Base-by-base conservation (phyloP, 2,888 invertebrate genomes). In the Pristionchus maxplancki region DNA sequence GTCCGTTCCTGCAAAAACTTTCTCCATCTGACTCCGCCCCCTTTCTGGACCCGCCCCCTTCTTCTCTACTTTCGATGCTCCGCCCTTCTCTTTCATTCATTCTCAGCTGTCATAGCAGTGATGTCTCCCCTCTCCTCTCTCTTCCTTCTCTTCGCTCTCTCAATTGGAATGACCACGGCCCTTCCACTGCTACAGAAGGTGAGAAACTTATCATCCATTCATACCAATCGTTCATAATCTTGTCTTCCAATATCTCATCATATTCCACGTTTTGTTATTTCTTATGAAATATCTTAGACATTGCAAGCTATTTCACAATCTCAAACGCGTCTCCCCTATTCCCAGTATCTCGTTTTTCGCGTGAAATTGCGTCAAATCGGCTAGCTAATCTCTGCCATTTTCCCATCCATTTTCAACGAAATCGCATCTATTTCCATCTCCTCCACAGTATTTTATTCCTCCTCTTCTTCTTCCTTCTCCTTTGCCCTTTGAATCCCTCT, bases 121-220 rank as follows among this genome's bases (percentile, higher is more conserved):
- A 78, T 78, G 78, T 44, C 78, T 78, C 34, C 71, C 15, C 62
- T 58, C 53, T 64, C 64, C 58, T 74, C 40, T 78, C 44, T 78
- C 78, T 15, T 28, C 78, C 20, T 20, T 78, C 44, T 78, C n/a
- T 6, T 78, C 40, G 20, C 44, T 13, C 11, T 78, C 44, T n/a
- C 74, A 8, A 37, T 78, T 13, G 44, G 78, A 44, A 11, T 48
- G 9, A 28, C 78, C 2, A 15, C 28, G 28, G 78, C 78, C 40
- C 44, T 78, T 48, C 78, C 78, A 2, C 78, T 78, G 15, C 78
- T 78, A 78, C 78, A 44, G 24, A 78, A 78, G 78, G 78, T 78
- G 48, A 34, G 0, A 71, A 17, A 1, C 71, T 71, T 17, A 37
- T 67, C 67, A 64, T 67, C 64, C 20, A 0, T 37, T 37, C 71